phyloP scores from a whole-genome alignment of 30 jellyfish, hydroid and myxozoan species.

The Phacellophora camtschatica region DNA sequence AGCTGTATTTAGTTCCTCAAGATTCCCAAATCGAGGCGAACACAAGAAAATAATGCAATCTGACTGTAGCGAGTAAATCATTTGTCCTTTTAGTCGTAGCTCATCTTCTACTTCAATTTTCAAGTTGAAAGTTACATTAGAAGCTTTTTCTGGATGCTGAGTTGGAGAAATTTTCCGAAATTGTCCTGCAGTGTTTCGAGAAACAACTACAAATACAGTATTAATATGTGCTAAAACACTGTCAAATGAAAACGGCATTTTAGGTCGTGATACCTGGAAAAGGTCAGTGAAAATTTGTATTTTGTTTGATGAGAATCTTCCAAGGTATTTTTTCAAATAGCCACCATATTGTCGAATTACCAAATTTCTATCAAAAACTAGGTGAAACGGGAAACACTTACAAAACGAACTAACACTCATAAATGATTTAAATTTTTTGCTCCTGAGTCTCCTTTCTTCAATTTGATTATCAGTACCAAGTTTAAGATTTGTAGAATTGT shows the following conservation, averaged over 20 bases:
- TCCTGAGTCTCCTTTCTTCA: slow-evolving; percentile 31
- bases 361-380: slow-evolving; percentile 70
- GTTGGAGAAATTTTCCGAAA: slow-evolving; percentile 53
- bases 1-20: slow-evolving; percentile 46
- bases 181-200: slow-evolving; percentile 62
- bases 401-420: slow-evolving; percentile 75
- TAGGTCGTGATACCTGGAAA: slow-evolving; percentile 70
- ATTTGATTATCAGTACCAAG: slow-evolving; percentile 63
- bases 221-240: slow-evolving; percentile 72
- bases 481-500: slow-evolving; percentile 10
- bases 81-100: slow-evolving; percentile 85
- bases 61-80: slow-evolving; percentile 58
- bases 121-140: not conserved
- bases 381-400: slow-evolving; percentile 77
- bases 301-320: slow-evolving; percentile 15
- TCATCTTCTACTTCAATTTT: slow-evolving; percentile 29
- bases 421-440: slow-evolving; percentile 16
- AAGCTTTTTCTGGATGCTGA: slow-evolving; percentile 16
- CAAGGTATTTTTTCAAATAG: slow-evolving; percentile 40
- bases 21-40: slow-evolving; percentile 77
- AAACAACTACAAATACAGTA: slow-evolving; percentile 75
- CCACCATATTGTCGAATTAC: slow-evolving; percentile 66
- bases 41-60: slow-evolving; percentile 73
- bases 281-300: slow-evolving; percentile 40
- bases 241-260: slow-evolving; percentile 69